These are phyloP conservation scores for Eudasyphora cyanicolor DNA, from an alignment of 2,888 invertebrate genomes.

Conservation along the genomic window DNA sequence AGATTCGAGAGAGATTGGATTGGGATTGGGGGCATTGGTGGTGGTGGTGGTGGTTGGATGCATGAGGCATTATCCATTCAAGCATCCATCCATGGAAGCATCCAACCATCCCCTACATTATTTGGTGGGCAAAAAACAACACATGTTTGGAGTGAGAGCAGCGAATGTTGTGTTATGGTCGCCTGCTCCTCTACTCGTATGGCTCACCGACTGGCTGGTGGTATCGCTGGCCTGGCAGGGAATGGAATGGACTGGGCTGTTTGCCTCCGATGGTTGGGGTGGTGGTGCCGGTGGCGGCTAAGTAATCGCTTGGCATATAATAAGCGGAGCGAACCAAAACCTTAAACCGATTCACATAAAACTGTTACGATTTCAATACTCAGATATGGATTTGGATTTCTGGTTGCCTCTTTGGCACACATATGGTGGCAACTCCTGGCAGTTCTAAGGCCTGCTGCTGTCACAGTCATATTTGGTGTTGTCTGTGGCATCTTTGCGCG, in stretches of 20 bases:
- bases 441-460: not conserved
- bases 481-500: not conserved
- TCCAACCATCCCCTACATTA: constrained; percentile 28
- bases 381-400: not conserved
- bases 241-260: too few species aligned
- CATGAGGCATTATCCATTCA: constrained; percentile 1
- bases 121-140: constrained; percentile 1
- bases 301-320: constrained; percentile 45
- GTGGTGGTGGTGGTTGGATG: not conserved
- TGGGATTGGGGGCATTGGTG: constrained; percentile 12
- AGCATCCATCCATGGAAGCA: constrained; percentile 42
- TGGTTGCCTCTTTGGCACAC: not conserved
- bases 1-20: constrained; percentile 17
- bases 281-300: not conserved
- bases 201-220: not conserved
- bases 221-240: not conserved
- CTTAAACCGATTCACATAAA: constrained; percentile 37
- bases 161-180: not conserved
- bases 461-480: not conserved
- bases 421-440: not conserved
- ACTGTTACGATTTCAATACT: constrained; percentile 48
- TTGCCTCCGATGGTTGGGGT: too few species aligned
- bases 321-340: constrained; percentile 42
- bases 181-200: not conserved
- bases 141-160: constrained; percentile 15